Evolutionary conservation across 2,888 invertebrate species (phyloP).

Genomic region (Halictus ligatus): DNA sequence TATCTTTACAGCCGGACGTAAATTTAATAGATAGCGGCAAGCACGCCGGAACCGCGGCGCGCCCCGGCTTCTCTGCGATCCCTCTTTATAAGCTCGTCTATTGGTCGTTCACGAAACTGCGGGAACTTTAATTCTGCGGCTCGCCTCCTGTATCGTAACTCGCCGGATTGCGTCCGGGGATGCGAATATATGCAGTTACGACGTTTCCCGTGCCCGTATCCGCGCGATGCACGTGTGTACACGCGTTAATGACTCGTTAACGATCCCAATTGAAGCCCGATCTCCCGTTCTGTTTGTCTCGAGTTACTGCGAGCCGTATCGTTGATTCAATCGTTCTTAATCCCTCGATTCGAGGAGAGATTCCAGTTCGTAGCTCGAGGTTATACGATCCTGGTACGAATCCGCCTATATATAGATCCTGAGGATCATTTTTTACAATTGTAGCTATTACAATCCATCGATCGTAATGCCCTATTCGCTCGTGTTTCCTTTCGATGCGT

Average conservation of each 20-base stretch:
- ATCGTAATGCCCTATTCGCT: not conserved
- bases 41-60: not conserved
- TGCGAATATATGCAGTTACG: not conserved
- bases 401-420: not conserved
- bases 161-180: not conserved
- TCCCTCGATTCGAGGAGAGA: not conserved
- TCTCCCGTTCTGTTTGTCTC: constrained; percentile 9
- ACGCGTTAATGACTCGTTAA: constrained; percentile 36
- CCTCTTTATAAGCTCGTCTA: constrained; percentile 35
- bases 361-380: constrained; percentile 25
- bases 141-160: constrained; percentile 21
- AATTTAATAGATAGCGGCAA: constrained; percentile 57
- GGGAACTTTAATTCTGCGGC: constrained; percentile 35
- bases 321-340: constrained; percentile 20
- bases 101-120: constrained; percentile 35
- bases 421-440: not conserved
- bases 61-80: not conserved
- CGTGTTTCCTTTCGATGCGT: not conserved
- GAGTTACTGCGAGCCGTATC: not conserved
- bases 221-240: not conserved
- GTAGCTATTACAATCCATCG: not conserved
- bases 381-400: constrained; percentile 23
- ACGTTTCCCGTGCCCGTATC: not conserved
- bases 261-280: constrained; percentile 26
- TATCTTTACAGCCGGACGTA: constrained; percentile 66